Conservation (phyloP, 2,888 invertebrate genomes). For the Chesias legatella region DNA sequence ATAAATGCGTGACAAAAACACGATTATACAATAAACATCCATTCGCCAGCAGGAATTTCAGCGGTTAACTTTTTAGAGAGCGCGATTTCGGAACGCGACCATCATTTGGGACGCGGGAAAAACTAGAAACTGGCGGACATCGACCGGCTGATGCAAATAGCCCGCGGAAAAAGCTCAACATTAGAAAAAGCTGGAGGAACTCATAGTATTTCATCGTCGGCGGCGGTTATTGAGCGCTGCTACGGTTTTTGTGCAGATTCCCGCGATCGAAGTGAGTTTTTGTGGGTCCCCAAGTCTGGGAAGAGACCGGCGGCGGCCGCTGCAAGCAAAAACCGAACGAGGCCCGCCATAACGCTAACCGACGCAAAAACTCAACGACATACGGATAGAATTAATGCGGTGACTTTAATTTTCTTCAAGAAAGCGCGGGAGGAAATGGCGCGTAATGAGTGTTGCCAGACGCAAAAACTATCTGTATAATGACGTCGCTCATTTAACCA, state of each 20-base stretch:
- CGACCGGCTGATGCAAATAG: constrained; percentile 68
- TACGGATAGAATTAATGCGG: constrained; percentile 76
- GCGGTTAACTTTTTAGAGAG: constrained; percentile 53
- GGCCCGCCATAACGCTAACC: constrained; percentile 66
- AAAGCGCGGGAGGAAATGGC: constrained; percentile 77
- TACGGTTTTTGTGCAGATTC: constrained; percentile 67
- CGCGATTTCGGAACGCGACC: constrained; percentile 62
- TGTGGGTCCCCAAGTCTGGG: constrained; percentile 55
- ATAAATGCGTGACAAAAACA: constrained; percentile 45
- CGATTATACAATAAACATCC: constrained; percentile 58
- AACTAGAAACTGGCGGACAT: constrained; percentile 63
- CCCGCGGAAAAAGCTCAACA: constrained; percentile 55
- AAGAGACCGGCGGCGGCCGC: constrained; percentile 56
- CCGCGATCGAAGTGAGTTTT: constrained; percentile 51
- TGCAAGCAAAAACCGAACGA: constrained; percentile 55
- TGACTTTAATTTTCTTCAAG: constrained; percentile 78
- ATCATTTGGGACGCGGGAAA: constrained; percentile 62
- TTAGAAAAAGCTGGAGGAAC: constrained; percentile 69
- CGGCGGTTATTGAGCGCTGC: constrained; percentile 72
- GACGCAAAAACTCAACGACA: constrained; percentile 55
- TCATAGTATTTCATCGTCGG: constrained; percentile 77
- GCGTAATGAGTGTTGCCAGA: constrained; percentile 70
- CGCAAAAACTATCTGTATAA: constrained; percentile 72
- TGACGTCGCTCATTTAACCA: constrained; percentile 61
- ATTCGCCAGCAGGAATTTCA: constrained; percentile 66